Evolutionary conservation across 2,888 invertebrate species (phyloP), one percentile per base, ranked within the genome.

Genomic region (Chrysomela aeneicollis): DNA sequence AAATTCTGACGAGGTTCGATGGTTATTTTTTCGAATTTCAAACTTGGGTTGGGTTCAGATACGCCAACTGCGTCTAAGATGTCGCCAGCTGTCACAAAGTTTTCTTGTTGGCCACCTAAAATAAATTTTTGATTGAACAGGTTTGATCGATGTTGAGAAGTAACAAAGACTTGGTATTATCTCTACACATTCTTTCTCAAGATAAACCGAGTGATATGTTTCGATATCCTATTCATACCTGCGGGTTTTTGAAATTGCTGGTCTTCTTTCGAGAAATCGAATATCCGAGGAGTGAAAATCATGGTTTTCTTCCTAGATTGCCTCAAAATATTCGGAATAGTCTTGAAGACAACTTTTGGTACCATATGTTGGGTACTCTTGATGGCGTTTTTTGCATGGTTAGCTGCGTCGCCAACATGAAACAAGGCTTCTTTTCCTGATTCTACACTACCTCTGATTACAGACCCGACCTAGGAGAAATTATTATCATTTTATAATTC

Each of bases 41-140:
- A 15, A 18, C 19, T 61, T 0, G 54, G 61, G 26, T 78, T 66
- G 1, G 82, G 80, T 59, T 79, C 78, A 1, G 81, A 77, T 2
- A 82, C 49, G 10, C 82, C 82, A 10, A 81, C 72, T 9, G 81
- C 79, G 63, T 82, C 80, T 70, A 80, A 70, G 3, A 82, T 69
- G 26, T 80, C 70, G 3, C 80, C 79, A 64, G 81, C 64, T 30
- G 74, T 75, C 6, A 82, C 73, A 66, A 77, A 79, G 18, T 75
- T 63, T 0, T 63, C 55, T 52, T 66, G 61, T 17, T 42, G 22
- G 37, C 66, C 59, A 9, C 49, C 67, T 68, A 50, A 30, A 26
- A 18, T 21, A 49, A 26, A 26, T 26, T 26, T 26, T 26, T 26
- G n/a, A n/a, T n/a, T n/a, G n/a, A n/a, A n/a, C n/a, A n/a, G n/a